Evolutionary conservation across 2,888 invertebrate species (phyloP).

Genomic region (Orchesella flavescens): DNA sequence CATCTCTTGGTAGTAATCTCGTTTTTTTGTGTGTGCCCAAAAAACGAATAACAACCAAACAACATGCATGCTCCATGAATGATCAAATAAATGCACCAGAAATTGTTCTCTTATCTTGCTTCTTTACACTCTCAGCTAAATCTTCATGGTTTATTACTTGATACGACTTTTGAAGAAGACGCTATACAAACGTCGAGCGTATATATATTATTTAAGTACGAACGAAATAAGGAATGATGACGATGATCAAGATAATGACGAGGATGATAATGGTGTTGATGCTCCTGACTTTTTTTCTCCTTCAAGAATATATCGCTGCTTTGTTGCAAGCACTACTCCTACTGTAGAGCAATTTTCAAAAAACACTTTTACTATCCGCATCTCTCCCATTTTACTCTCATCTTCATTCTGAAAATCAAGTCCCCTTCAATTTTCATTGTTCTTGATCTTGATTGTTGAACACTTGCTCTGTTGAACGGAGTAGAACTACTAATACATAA

Average conservation of each 20-base stretch:
- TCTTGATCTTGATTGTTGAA: slow-evolving; percentile 1
- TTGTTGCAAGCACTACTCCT: too few relatives aligned
- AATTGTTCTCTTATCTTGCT: slow-evolving; percentile 19
- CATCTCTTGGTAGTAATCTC: not conserved
- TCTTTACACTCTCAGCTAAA: not conserved
- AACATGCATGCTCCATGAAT: slow-evolving; percentile 42
- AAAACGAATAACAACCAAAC: not conserved
- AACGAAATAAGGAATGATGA: slow-evolving; percentile 13
- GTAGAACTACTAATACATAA: too few relatives aligned
- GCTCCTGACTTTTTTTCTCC: slow-evolving; percentile 7
- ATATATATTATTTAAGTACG: too few relatives aligned
- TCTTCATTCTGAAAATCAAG: not conserved
- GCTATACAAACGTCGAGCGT: too few relatives aligned
- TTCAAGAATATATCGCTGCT: not conserved
- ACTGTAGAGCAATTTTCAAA: too few relatives aligned
- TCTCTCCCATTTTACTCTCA: too few relatives aligned
- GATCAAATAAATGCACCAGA: slow-evolving; percentile 8
- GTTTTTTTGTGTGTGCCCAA: not conserved
- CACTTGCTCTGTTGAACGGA: not conserved
- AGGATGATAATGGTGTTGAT: slow-evolving; percentile 26
- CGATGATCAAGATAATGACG: slow-evolving; percentile 25
- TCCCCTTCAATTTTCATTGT: slow-evolving; percentile 1
- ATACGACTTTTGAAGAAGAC: not conserved
- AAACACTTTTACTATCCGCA: too few relatives aligned
- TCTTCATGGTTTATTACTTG: slow-evolving; percentile 40